phyloP scores from a whole-genome alignment of 2,113 vertebrate species.

The Puntigrus tetrazona region DNA sequence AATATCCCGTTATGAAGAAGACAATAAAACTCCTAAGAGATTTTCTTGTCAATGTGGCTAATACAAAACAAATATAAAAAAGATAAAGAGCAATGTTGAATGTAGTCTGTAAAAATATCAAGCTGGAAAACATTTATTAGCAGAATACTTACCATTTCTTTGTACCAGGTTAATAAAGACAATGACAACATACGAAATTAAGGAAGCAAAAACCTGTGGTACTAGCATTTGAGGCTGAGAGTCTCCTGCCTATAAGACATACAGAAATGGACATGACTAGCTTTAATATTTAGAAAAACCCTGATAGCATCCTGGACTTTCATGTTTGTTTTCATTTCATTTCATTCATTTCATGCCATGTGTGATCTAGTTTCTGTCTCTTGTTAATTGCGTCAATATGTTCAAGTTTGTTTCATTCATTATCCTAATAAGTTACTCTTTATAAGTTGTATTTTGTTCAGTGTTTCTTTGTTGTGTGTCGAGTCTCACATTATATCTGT shows the following conservation, averaged over 20 bases:
- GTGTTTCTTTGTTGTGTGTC: no score
- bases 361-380: no score
- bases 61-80: neutral
- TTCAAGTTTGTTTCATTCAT: no score
- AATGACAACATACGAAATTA: constrained; percentile 24
- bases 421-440: no score
- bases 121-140: neutral
- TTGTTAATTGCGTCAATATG: no score
- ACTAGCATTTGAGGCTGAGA: constrained; percentile 63
- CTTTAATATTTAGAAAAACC: neutral
- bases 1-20: neutral
- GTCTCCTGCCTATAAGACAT: constrained; percentile 45
- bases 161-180: neutral
- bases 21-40: neutral
- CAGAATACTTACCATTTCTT: neutral
- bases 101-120: neutral
- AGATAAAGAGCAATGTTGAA: neutral
- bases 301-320: no score
- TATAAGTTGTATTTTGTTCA: no score
- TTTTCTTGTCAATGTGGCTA: neutral
- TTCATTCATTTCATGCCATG: no score
- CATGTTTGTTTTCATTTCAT: no score
- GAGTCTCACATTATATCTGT: no score
- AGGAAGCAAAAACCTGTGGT: constrained; percentile 38
- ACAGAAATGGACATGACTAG: constrained; percentile 14